A percentile compares a stretch with the other conserved stretches of the same genome.
These are phyloP conservation scores for Vandiemenella viatica DNA, from an alignment of 2,888 invertebrate genomes.

Conservation along the genomic window DNA sequence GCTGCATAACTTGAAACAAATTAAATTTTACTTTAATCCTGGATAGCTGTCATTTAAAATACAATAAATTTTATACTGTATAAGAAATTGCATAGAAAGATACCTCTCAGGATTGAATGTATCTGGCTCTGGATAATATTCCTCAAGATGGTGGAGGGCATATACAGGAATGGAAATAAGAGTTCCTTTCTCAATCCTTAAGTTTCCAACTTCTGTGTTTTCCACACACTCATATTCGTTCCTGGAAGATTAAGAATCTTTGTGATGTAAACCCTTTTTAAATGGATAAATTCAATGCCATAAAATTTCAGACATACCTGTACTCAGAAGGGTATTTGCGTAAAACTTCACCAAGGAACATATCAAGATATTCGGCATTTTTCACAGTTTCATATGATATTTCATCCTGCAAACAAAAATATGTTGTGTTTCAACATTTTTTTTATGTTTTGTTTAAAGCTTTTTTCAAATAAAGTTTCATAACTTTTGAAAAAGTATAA, in stretches of 20 bases:
- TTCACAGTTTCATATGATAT: slow-evolving; percentile 13
- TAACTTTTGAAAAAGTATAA: too few relatives aligned
- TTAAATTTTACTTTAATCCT: too few relatives aligned
- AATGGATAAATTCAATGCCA: background rate
- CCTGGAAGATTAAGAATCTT: slow-evolving; percentile 6
- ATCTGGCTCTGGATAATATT: slow-evolving; percentile 16
- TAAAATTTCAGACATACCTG: slow-evolving; percentile 10
- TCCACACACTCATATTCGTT: slow-evolving; percentile 13
- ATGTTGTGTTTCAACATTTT: background rate
- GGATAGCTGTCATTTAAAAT: too few relatives aligned
- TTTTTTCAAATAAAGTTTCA: too few relatives aligned
- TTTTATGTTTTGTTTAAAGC: too few relatives aligned
- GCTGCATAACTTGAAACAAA: too few relatives aligned
- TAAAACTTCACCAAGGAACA: slow-evolving; percentile 16
- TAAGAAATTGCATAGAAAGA: too few relatives aligned
- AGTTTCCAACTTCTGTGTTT: slow-evolving; percentile 9
- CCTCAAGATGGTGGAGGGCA: slow-evolving; percentile 15
- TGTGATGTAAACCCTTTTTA: background rate
- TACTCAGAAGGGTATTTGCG: slow-evolving; percentile 17
- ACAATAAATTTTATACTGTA: too few relatives aligned
- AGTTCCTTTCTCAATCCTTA: slow-evolving; percentile 13
- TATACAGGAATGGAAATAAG: slow-evolving; percentile 15
- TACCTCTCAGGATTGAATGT: slow-evolving; percentile 17
- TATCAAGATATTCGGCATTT: slow-evolving; percentile 16
- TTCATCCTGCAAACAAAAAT: slow-evolving; percentile 12